These are phyloP conservation scores for Loxodonta africana DNA, from an alignment of 2,113 vertebrate genomes.

Conservation along the genomic window DNA sequence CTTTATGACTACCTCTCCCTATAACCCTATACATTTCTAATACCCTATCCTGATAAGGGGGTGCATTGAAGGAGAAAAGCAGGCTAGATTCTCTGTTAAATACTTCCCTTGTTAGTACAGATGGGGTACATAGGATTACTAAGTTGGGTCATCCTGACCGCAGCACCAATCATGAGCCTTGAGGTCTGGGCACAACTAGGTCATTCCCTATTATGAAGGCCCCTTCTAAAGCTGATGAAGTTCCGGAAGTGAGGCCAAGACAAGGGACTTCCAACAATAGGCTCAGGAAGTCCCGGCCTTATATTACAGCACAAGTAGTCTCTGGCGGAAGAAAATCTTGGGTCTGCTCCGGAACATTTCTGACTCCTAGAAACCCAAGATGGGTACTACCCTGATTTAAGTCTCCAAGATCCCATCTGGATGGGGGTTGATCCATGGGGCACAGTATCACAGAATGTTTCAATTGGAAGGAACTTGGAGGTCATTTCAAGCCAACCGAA, in stretches of 20 bases:
- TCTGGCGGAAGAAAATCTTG: neutral
- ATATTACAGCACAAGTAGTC: neutral
- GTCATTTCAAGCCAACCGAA: neutral
- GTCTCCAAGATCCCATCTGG: neutral
- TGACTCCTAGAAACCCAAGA: neutral
- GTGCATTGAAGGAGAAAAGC: neutral
- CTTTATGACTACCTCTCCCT: neutral
- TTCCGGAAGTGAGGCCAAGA: neutral
- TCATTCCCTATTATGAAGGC: neutral
- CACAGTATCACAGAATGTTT: neutral
- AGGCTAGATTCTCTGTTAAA: neutral
- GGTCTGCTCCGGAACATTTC: neutral
- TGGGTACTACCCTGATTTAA: neutral
- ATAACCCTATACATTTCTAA: neutral
- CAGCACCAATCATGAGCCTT: neutral
- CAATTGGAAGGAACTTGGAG: neutral
- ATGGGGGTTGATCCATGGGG: neutral
- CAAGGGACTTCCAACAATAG: neutral
- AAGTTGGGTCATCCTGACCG: neutral
- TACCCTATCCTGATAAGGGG: neutral
- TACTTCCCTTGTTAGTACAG: neutral
- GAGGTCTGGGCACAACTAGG: neutral
- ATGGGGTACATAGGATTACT: neutral
- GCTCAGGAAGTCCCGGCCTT: neutral
- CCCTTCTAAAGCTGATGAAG: neutral